Percentiles rank a stretch among this genome's conserved stretches.
phyloP scores from a whole-genome alignment of 2,888 invertebrate species.

The Calliphora vomitoria region DNA sequence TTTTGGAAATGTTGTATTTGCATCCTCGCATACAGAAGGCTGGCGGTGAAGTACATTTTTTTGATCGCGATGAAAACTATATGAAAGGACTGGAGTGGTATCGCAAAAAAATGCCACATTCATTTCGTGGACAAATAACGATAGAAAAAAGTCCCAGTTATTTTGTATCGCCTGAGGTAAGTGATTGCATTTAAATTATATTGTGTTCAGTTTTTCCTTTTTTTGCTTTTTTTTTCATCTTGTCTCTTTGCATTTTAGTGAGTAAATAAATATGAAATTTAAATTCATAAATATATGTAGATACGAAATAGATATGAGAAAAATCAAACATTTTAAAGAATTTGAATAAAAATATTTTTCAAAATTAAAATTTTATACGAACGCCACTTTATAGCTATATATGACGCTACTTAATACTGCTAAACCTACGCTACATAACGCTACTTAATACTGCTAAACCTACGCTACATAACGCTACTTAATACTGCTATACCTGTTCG shows the following conservation, averaged over 20 bases:
- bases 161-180: slow-evolving; percentile 97
- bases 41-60: slow-evolving; percentile 98
- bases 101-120: slow-evolving; percentile 96
- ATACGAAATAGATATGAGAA: not conserved
- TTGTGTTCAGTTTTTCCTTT: not conserved
- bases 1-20: slow-evolving; percentile 97
- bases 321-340: not conserved
- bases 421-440: no score
- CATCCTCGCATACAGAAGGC: slow-evolving; percentile 97
- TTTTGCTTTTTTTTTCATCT: not conserved
- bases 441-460: no score
- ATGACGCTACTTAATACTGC: no score
- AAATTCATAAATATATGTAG: not conserved
- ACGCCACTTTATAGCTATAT: no score
- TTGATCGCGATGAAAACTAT: slow-evolving; percentile 97
- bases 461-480: no score
- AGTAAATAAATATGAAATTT: slow-evolving; percentile 21
- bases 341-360: not conserved
- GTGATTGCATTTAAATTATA: slow-evolving; percentile 76
- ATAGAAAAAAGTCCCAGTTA: slow-evolving; percentile 99
- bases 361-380: no score
- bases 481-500: no score
- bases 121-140: slow-evolving; percentile 95
- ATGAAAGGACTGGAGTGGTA: slow-evolving; percentile 97
- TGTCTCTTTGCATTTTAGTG: slow-evolving; percentile 13